Evolutionary conservation across 2,113 vertebrate species (phyloP).

Genomic region (Scytalopus superciliaris): DNA sequence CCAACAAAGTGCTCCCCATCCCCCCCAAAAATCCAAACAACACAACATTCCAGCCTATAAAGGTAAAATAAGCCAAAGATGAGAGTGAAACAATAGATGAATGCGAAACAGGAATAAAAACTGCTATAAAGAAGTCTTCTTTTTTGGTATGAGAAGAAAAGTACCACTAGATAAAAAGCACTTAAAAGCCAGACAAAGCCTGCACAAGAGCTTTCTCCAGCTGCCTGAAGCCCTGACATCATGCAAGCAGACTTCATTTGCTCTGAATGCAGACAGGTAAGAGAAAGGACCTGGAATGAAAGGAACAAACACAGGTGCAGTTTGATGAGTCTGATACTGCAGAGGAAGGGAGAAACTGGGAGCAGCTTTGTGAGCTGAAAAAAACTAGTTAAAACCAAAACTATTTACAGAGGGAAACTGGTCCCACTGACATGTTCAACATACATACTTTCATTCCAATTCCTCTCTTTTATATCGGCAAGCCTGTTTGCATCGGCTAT

Average conservation of each 20-base stretch:
- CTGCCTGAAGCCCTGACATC: background rate
- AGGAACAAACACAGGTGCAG: background rate
- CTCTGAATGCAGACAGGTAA: background rate
- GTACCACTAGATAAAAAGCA: background rate
- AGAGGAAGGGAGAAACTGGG: background rate
- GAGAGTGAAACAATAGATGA: background rate
- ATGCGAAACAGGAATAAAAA: background rate
- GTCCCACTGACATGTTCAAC: background rate
- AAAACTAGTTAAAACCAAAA: background rate
- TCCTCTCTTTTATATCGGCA: accelerated
- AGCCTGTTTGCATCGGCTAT: background rate
- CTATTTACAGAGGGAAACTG: background rate
- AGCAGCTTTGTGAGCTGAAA: background rate
- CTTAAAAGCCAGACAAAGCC: background rate
- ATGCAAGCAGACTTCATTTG: background rate
- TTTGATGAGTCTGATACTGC: background rate
- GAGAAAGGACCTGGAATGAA: background rate
- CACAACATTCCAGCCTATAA: background rate
- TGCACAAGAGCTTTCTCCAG: background rate
- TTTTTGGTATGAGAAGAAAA: background rate
- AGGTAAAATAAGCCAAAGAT: background rate
- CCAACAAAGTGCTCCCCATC: background rate
- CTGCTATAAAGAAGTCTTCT: background rate
- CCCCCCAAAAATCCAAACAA: background rate
- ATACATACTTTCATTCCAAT: background rate